A percentile compares a stretch with the other conserved stretches of the same genome.
These are phyloP conservation scores for Aplochiton taeniatus DNA, from an alignment of 2,797 vertebrate genomes.

Conservation along the genomic window DNA sequence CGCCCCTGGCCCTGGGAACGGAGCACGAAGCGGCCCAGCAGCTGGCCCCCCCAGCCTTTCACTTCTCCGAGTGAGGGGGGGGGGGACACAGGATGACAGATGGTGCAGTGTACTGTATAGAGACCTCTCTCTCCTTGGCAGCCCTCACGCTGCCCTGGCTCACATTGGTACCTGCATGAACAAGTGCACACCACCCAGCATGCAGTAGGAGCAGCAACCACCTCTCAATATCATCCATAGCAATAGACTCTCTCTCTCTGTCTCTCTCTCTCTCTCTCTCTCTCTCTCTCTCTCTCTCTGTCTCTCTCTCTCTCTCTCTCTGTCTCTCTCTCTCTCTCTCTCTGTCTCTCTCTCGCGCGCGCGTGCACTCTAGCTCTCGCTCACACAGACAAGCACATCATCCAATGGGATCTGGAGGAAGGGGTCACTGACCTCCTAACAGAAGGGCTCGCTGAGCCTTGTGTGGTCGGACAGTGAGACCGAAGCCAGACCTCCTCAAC, in stretches of 20 bases:
- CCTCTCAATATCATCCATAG: slow-evolving; percentile 38
- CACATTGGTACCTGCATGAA: slow-evolving; percentile 56
- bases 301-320: not conserved
- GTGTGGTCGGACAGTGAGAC: slow-evolving; percentile 45
- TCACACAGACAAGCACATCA: not conserved
- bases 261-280: not conserved
- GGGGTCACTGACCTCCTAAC: not conserved
- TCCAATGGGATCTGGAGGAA: slow-evolving; percentile 1
- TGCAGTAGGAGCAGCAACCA: slow-evolving; percentile 59
- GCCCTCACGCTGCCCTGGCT: slow-evolving; percentile 45
- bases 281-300: not conserved
- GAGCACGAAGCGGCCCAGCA: slow-evolving; percentile 50
- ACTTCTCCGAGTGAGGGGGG: slow-evolving; percentile 78
- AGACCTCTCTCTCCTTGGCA: slow-evolving; percentile 37
- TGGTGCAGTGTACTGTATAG: slow-evolving; percentile 8
- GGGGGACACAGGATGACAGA: slow-evolving; percentile 64
- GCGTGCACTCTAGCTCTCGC: not conserved
- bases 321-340: no score
- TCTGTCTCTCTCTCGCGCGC: not conserved
- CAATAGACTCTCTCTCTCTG: not conserved
- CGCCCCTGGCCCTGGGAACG: slow-evolving; percentile 49
- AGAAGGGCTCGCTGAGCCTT: slow-evolving; percentile 59
- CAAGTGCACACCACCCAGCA: slow-evolving; percentile 54
- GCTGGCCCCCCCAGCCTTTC: slow-evolving; percentile 76
- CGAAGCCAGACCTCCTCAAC: slow-evolving; percentile 13